phyloP scores from a whole-genome alignment of 1,140 invertebrate genomes.

The Streblospio benedicti region DNA sequence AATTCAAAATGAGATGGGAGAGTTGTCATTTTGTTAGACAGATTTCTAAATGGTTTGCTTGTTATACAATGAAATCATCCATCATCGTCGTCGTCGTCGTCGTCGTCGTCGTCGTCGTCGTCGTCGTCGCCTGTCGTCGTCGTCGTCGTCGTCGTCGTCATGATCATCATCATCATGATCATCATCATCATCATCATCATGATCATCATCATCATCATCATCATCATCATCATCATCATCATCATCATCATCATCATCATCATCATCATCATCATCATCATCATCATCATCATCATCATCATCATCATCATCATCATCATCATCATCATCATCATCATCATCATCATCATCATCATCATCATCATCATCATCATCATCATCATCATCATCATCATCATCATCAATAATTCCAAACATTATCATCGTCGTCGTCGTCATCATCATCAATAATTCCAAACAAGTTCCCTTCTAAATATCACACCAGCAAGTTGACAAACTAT shows the following conservation, averaged over 20 bases:
- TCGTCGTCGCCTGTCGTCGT: too few relatives aligned
- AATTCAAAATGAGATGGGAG: too few relatives aligned
- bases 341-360: slow-evolving; percentile 9
- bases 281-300: slow-evolving; percentile 11
- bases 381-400: slow-evolving; percentile 7
- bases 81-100: not conserved
- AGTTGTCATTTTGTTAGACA: too few relatives aligned
- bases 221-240: slow-evolving; percentile 12
- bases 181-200: slow-evolving; percentile 17
- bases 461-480: too few relatives aligned
- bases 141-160: not conserved
- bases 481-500: too few relatives aligned
- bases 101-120: not conserved
- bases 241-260: slow-evolving; percentile 9
- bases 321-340: slow-evolving; percentile 8
- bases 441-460: too few relatives aligned
- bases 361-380: slow-evolving; percentile 16
- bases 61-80: too few relatives aligned
- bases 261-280: slow-evolving; percentile 12
- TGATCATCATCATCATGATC: slow-evolving; percentile 12
- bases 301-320: not conserved
- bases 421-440: too few relatives aligned
- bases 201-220: slow-evolving; percentile 17
- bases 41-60: too few relatives aligned
- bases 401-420: not conserved